Base-by-base conservation (phyloP, 2,888 invertebrate genomes). In the Caenorhabditis japonica region DNA sequence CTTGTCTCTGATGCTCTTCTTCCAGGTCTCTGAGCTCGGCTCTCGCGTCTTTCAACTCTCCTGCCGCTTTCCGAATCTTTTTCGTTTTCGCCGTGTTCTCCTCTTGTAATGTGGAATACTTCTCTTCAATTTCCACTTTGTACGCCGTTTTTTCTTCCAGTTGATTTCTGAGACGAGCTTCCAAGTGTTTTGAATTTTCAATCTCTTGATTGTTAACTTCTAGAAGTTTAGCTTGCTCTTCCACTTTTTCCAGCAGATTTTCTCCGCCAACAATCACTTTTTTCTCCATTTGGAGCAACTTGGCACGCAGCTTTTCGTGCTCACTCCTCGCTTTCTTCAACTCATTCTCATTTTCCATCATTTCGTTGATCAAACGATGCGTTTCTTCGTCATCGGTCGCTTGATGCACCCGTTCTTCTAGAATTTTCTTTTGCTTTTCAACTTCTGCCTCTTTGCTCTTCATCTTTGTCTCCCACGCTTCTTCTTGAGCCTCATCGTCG, bases 201-300 rank as follows among this genome's bases (percentile, higher is more conserved):
- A 84, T 59, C 47, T 82, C 87, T 59, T 81, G 38, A 30, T 74
- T 75, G 38, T 61, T 75, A n/a, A 80, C 75, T n/a, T 77, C 75
- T 10, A 79, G 47, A 3, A 79, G 47, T 60, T 69, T 72, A 7
- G 79, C 81, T 52, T 82, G 80, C 47, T 76, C 66, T 58, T 83
- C 82, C 0, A 96, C 96, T 88, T 97, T 97, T 88, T 97, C 97
- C 75, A 99, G 90, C 7, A 99, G 91, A 90, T 99, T 99, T 90
- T 97, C 97, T 0, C 99, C 99, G 0, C 99, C 99, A 0, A 97
- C 94, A 21, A 99, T 91, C 60, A 99, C 95, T 89, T 96, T 97
- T 79, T 94, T 94, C 88, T 97, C 95, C 52, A 99, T 91, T 7
- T 93, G 93, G 75, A 92, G 91, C 62, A 99, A 91, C 87, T 96